phyloP scores from a whole-genome alignment of 1,140 invertebrate species.

The Melipona quadrifasciata region DNA sequence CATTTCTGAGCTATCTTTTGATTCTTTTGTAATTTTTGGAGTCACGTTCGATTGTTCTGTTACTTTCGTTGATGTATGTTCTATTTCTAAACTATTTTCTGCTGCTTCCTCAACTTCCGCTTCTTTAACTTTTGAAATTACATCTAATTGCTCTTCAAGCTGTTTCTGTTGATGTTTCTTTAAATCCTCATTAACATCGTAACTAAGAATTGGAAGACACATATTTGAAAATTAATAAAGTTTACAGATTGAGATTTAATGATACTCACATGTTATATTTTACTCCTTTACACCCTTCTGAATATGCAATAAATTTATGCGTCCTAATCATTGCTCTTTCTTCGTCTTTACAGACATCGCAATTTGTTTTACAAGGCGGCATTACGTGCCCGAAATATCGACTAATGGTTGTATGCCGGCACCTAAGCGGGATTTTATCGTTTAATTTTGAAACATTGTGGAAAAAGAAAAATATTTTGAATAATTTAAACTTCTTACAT shows the following conservation, averaged over 20 bases:
- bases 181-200: not conserved
- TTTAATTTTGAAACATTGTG: not conserved
- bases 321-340: not conserved
- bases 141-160: not conserved
- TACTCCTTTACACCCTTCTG: not conserved
- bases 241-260: too few species aligned
- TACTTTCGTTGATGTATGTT: too few species aligned
- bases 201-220: not conserved
- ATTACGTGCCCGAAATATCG: not conserved
- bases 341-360: constrained; percentile 10
- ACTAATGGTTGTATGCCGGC: constrained; percentile 1
- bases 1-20: too few species aligned
- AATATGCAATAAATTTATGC: constrained; percentile 1
- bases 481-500: constrained; percentile 12
- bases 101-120: not conserved
- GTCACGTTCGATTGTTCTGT: not conserved
- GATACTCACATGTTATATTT: constrained; percentile 27
- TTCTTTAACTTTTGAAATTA: not conserved
- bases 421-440: constrained; percentile 5
- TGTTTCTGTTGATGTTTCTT: not conserved
- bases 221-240: not conserved
- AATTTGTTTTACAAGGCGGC: constrained; percentile 3
- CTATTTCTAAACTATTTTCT: too few species aligned
- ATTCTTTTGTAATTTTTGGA: not conserved
- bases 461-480: not conserved